Base-by-base conservation (phyloP, 2,888 invertebrate species). In the Nyleta sp. region DNA sequence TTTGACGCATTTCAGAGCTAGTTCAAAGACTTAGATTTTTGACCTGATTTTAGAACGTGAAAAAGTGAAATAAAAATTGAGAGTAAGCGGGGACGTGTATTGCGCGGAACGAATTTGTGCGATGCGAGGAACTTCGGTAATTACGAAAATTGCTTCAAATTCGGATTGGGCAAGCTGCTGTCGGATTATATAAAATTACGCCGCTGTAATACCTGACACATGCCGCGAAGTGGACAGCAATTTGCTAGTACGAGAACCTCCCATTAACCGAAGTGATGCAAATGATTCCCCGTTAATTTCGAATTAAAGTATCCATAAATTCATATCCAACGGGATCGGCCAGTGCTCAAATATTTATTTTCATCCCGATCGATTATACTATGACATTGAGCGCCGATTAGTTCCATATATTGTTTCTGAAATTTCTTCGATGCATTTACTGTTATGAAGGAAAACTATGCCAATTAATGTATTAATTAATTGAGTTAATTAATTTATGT, bases 181-280 rank as follows among this genome's bases (percentile, higher is more conserved):
- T 68, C 67, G 62, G 68, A 74, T 67, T 74, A 74, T 67, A 67
- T 74, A 74, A 74, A 74, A 67, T 74, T 67, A 67, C 57, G 59
- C n/a, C 18, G 24, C 60, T 60, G 74, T 74, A 67, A 74, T 74
- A 60, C 60, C 52, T 67, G 74, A 67, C 65, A 74, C 64, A 67
- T 60, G 67, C 74, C 53, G 52, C 35, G 62, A 50, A 65, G 59
- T 65, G 33, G 72, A 72, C 64, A 72, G 55, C 64, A 64, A 57
- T 72, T 64, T 57, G 42, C 48, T 22, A 57, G n/a, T 64, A 64
- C 35, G 64, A 48, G 18, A 64, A 48, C 48, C 64, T 46, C 48
- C 64, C 48, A 72, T 55, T 64, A 64, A 38, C 57, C 18, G 15
- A 65, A 73, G 11, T 59, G 52, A 65, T 59, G 73, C 42, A 42